Percentiles rank a stretch among this genome's conserved stretches.
Evolutionary conservation across 2,113 vertebrate species (phyloP).

Genomic region (Callocephalon fimbriatum): DNA sequence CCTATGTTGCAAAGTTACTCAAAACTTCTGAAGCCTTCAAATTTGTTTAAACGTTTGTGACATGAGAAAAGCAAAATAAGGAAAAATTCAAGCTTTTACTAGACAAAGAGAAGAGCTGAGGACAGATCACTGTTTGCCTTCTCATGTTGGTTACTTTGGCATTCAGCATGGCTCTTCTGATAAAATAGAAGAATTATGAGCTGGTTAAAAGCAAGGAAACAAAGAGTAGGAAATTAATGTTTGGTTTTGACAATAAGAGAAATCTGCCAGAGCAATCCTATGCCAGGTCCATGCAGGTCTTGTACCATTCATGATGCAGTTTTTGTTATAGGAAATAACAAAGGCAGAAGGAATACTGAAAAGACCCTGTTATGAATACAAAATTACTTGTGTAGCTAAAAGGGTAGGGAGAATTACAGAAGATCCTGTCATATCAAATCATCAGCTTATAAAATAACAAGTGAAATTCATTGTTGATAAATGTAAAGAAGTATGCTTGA

Average conservation of each 20-base stretch:
- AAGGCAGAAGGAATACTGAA: background rate
- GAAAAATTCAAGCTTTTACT: background rate
- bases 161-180: background rate
- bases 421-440: background rate
- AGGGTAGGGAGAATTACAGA: background rate
- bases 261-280: background rate
- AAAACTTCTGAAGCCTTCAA: background rate
- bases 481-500: background rate
- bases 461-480: background rate
- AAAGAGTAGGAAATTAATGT: background rate
- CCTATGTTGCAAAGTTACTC: background rate
- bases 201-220: background rate
- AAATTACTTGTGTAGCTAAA: background rate
- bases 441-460: background rate
- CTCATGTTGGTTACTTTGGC: background rate
- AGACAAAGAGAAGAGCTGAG: background rate
- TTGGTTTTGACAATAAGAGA: background rate
- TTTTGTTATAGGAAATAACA: background rate
- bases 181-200: background rate
- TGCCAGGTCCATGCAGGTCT: background rate
- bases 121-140: background rate
- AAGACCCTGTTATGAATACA: background rate
- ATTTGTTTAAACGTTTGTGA: background rate
- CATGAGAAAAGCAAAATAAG: background rate
- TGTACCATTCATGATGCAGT: background rate